A percentile compares a stretch with the other conserved stretches of the same genome.
phyloP scores from a whole-genome alignment of 2,797 vertebrate genomes.

The Halcyon badia region DNA sequence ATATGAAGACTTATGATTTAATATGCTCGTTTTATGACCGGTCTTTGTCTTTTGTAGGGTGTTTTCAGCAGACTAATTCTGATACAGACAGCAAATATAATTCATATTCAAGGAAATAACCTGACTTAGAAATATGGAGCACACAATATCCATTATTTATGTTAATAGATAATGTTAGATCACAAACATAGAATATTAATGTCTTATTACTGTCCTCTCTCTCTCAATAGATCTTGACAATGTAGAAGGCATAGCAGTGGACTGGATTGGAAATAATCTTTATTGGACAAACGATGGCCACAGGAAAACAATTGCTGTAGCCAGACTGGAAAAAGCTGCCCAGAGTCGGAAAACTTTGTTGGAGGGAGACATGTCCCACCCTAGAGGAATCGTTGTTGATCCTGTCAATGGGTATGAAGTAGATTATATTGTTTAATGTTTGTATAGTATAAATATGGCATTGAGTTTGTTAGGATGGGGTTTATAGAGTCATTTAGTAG shows the following conservation, averaged over 20 bases:
- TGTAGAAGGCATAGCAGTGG: constrained; percentile 97
- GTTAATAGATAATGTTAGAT: not conserved
- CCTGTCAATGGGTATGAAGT: constrained; percentile 91
- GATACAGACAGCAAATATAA: not conserved
- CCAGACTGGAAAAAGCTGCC: constrained; percentile 90
- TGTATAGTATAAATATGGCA: not conserved
- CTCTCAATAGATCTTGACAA: constrained; percentile 91
- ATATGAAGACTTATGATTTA: not conserved
- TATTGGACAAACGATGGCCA: constrained; percentile 99
- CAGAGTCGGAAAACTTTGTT: constrained; percentile 94
- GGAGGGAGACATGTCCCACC: constrained; percentile 98
- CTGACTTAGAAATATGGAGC: not conserved
- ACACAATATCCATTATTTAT: not conserved
- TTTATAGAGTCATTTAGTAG: not conserved
- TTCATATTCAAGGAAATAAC: not conserved
- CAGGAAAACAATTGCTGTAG: constrained; percentile 95
- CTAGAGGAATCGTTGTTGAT: constrained; percentile 97
- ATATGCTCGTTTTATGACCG: not conserved
- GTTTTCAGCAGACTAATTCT: not conserved
- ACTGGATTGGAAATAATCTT: constrained; percentile 98
- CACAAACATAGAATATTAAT: not conserved
- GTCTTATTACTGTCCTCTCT: not conserved
- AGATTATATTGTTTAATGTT: not conserved
- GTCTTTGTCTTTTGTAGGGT: not conserved
- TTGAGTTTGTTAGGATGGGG: not conserved